Evolutionary conservation across 2,797 vertebrate genomes (phyloP), one percentile per base, ranked within the genome.

Genomic region (Danio choprae): DNA sequence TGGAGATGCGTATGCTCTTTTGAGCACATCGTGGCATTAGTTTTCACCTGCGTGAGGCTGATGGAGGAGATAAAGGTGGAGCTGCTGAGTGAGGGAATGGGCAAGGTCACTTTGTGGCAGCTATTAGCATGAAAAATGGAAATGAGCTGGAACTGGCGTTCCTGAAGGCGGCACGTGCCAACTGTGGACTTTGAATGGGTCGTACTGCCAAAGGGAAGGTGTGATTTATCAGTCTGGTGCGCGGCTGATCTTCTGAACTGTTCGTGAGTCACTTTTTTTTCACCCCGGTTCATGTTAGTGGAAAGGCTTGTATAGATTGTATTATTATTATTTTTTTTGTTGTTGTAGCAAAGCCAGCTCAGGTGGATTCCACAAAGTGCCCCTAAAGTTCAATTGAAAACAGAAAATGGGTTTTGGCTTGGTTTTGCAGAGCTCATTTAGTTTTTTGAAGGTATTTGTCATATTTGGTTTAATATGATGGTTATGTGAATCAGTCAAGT

Each of bases 151-250:
- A 70, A 44, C 53, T 77, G 64, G 75, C 64, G 1, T 18, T 60
- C 8, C 41, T 55, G 20, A 20, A 74, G 71, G 22, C 18, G 53
- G 46, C 64, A 64, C 40, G 55, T 64, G 81, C 53, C 55, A 73
- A 50, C 18, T 65, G 51, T 16, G 38, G 77, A 44, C 18, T 77
- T 77, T 77, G 48, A 79, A 51, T 63, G 48, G 48, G 36, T 59
- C 5, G 15, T 15, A 59, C 36, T 79, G 70, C 81, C 77, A 69
- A 62, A 60, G 56, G 46, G 63, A 59, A 53, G 16, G 29, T 60
- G 41, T 74, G 74, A 75, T 74, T 81, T 69, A 36, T 75, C 20
- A 60, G 58, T 68, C 22, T 76, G 38, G 63, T 48, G 53, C 58
- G 69, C n/a, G 63, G 41, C 46, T 62, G 74, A 74, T 74, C 58